Evolutionary conservation across 2,797 vertebrate genomes (phyloP).

Genomic region (Ispidina picta): DNA sequence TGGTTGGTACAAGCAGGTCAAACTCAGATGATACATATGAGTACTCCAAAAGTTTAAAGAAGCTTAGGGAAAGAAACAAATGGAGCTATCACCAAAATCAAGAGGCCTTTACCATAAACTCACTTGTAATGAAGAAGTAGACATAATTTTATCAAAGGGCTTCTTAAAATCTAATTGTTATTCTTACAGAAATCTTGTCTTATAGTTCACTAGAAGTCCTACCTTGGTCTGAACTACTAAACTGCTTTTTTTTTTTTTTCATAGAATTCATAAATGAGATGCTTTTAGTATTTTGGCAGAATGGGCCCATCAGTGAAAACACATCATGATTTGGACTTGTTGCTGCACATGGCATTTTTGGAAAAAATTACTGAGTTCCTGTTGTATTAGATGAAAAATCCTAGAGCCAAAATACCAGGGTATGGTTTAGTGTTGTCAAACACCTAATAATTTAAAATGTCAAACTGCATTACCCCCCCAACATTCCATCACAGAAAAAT

Average conservation of each 20-base stretch:
- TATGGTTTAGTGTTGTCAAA: background rate
- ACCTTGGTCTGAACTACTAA: background rate
- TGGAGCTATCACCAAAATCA: background rate
- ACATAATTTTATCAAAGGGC: background rate
- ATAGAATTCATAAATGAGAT: background rate
- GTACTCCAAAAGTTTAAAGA: background rate
- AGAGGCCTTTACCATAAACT: background rate
- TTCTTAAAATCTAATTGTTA: background rate
- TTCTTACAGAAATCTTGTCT: background rate
- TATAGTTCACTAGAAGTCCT: background rate
- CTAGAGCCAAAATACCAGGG: background rate
- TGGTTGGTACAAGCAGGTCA: slow-evolving; percentile 27
- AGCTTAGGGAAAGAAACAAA: background rate
- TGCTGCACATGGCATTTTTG: background rate
- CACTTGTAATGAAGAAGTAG: background rate
- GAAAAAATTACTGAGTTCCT: background rate
- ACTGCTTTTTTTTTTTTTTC: background rate
- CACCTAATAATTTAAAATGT: background rate
- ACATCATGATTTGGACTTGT: background rate
- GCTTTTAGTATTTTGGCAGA: background rate
- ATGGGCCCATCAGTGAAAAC: background rate
- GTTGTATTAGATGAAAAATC: background rate
- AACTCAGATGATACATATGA: background rate
- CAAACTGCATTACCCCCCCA: background rate
- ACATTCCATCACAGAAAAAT: background rate